Evolutionary conservation across 2,797 vertebrate genomes (phyloP), one percentile per base, ranked within the genome.

Genomic region (Hozukius guyotensis): DNA sequence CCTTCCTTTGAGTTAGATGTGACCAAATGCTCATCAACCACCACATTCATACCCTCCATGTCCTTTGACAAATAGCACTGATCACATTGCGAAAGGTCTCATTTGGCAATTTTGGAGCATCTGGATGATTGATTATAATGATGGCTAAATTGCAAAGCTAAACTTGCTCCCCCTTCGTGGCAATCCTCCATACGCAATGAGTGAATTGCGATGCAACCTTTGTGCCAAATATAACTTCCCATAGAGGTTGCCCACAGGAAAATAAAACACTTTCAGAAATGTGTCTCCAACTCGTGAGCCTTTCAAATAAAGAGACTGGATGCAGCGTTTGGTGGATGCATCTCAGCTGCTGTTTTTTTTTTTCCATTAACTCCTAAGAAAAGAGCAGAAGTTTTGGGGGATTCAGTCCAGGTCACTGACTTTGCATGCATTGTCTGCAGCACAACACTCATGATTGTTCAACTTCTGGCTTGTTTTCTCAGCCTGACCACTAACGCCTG

Each of bases 351-450:
- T 78, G 77, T 69, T 61, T 65, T 81, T 74, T 12, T 72, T 36
- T 75, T 76, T 84, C 85, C 88, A 86, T 89, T 86, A 88, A 62
- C 72, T 82, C 55, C 73, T 72, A 83, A 87, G 82, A 89, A 84
- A 86, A 88, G 83, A 84, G 22, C 46, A 59, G 70, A 92, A 80
- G 80, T 89, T 85, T 65, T 22, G 72, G 72, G 67, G 20, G 67
- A 76, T 88, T 91, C 14, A 52, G 77, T 89, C 70, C 86, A 75
- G 92, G 90, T 87, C 92, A 91, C 42, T 91, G 86, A 74, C 83
- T 89, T 88, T 85, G 91, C 81, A 63, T 92, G 93, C 86, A 85
- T 93, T 90, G 92, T 90, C 84, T 92, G 88, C 68, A 63, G 65
- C 22, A 42, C 79, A 72, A 82, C 70, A 68, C 65, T 68, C 53